Evolutionary conservation across 2,113 vertebrate genomes (phyloP), one percentile per base, ranked within the genome.

Genomic region (Poecilia latipinna): DNA sequence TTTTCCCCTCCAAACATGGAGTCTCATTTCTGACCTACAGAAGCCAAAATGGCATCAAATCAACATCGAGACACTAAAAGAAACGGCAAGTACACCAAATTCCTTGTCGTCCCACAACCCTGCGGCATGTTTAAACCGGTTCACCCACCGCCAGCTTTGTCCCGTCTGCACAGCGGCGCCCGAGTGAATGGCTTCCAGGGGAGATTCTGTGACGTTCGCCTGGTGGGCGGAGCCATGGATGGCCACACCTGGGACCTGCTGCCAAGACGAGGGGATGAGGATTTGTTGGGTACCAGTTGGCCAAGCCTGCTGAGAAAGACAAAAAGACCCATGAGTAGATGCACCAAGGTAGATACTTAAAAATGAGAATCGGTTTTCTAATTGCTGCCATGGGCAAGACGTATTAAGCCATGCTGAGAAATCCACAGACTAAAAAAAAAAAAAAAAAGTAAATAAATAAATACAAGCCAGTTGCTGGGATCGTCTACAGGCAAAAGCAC

Each of bases 251-350:
- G 97, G 96, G 72, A 99, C 94, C 93, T 99, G 98, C 91, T 99
- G 98, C 98, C 98, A 99, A 2, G 98, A 95, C 0, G 97, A 97
- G 61, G 98, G 98, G 44, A 99, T 96, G 64, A 99, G 95, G 90
- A 99, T 99, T 94, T 99, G 98, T 81, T 99, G 98, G 24, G 98
- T 96, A 54, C 97, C 97, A 8, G 96, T 95, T 26, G 98, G 97
- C 98, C 98, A 99, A 5, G 97, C 96, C 96, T 99, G 98, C 97
- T 99, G 91, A 85, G 12, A 61, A 35, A 44, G 8, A 68, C 4
- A 70, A 11, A 72, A 28, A 80, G 12, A 79, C 29, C 60, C 32
- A 39, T 84, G 37, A 79, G 70, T 42, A 62, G 10, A 57, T 3
- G 69, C 66, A 60, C 33, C 31, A 26, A 61, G 10, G 42, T 54